Base-by-base conservation (phyloP, 92 coral and sea anemone species). In the Chrysogorgia sp. region DNA sequence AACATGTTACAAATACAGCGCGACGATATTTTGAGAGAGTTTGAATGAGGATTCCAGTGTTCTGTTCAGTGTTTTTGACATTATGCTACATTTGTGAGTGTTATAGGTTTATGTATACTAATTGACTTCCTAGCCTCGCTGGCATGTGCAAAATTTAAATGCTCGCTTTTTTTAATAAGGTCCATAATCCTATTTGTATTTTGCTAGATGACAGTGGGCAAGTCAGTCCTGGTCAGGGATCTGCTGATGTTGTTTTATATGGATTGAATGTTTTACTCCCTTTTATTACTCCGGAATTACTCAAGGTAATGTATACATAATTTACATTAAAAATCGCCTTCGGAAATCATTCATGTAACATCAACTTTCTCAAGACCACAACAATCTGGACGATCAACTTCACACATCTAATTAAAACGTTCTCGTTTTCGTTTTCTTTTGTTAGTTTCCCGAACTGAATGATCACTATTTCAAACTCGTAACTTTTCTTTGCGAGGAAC, bases 251-350 rank as follows among this genome's bases (percentile, higher is more conserved):
- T 67, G 89, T 92, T n/a, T 81, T 94, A 17, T 91, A 91, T 86
- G 98, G 98, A 32, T 86, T 94, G 33, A 92, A 94, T 77, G 88
- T 89, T 32, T 86, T 94, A 68, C 84, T 94, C 35, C 98, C 98
- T 61, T 89, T 94, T 23, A 89, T 94, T 82, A 86, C 98, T 1
- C 32, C 96, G 10, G 98, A 94, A 63, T 81, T 94, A 20, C 90
- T 94, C 65, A 89, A 89, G 97, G 98, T 91, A 64, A 53, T 8
- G 10, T 33, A 30, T n/a, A 23, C 22, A 8, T 32, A 19, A 26
- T 45, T 10, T n/a, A 1, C 5, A 34, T 28, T 41, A 24, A 49
- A 19, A 83, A n/a, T n/a, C n/a, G n/a, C n/a, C n/a, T n/a, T n/a
- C n/a, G n/a, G n/a, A n/a, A n/a, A n/a, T n/a, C n/a, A n/a, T n/a